Evolutionary conservation across 1,140 invertebrate genomes (phyloP), one percentile per base, ranked within the genome.

Genomic region (Atta colombica): DNA sequence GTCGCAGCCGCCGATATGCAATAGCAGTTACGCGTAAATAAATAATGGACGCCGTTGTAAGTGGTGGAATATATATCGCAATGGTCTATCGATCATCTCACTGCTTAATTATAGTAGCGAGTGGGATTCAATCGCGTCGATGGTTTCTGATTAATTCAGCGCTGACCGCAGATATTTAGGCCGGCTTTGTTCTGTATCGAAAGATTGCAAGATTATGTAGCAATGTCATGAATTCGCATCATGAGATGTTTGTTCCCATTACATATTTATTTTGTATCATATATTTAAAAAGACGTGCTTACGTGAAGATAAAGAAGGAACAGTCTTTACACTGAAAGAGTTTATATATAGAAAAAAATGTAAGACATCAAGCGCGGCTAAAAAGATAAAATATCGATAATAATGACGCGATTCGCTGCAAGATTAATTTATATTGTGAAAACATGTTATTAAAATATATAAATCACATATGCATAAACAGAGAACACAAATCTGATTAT

Each of bases 1-100:
- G 53, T n/a, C 39, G n/a, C 69, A 45, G 53, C 21, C 78, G 69
- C 28, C 55, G 61, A 80, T 78, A 66, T 45, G 80, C 69, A 58
- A 45, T 72, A 72, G n/a, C 68, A 82, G 69, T 84, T 74, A 74
- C 55, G 55, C 39, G 45, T 39, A 84, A 84, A 84, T 84, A 84
- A 84, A 75, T 84, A 75, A 84, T 18, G 58, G 1, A 51, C 45
- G 69, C 35, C 55, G 55, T 63, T 75, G 80, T 75, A 84, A 81
- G 35, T 16, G 35, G 25, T 45, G 39, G 51, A 51, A 84, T 82
- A 31, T 82, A 31, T 31, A 82, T 75, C 69, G 68, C 77, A 51
- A 49, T 31, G 28, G 69, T 25, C 25, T 75, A 84, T 84, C 80
- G 80, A 84, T 84, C 80, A 74, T 61, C 69, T 60, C 25, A 25